Conservation (phyloP, 2,113 vertebrate species). For the Isurus oxyrinchus region DNA sequence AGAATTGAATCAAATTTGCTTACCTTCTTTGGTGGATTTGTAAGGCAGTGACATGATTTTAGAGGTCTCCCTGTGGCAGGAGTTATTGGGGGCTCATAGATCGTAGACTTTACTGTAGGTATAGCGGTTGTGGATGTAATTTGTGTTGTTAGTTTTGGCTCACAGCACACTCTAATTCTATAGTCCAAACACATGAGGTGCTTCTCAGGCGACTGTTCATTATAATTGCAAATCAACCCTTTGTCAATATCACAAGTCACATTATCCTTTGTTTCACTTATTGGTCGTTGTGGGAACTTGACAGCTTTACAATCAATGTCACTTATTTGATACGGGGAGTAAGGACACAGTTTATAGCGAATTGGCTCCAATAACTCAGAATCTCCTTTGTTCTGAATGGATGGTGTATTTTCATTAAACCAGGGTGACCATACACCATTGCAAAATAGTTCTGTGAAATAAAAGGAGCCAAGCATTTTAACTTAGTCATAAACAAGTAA, state of each 20-base stretch:
- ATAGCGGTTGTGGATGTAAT: background rate
- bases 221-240: background rate
- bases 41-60: background rate
- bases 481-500: background rate
- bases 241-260: conserved; percentile 16
- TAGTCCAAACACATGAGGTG: conserved; percentile 24
- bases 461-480: background rate
- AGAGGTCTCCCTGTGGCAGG: background rate
- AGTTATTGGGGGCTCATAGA: background rate
- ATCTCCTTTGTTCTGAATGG: background rate
- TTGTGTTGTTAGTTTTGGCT: background rate
- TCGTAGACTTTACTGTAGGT: background rate
- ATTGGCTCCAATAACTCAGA: background rate
- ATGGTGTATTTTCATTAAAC: background rate
- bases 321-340: background rate
- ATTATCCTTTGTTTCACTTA: conserved; percentile 9
- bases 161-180: conserved; percentile 27
- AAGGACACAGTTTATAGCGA: background rate
- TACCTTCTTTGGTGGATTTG: conserved; percentile 4
- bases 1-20: background rate
- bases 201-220: background rate
- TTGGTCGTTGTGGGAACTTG: background rate
- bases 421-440: background rate
- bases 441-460: background rate
- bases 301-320: conserved; percentile 1